These are phyloP conservation scores for Acrobasis consociella DNA, from an alignment of 2,888 invertebrate genomes.

Conservation along the genomic window DNA sequence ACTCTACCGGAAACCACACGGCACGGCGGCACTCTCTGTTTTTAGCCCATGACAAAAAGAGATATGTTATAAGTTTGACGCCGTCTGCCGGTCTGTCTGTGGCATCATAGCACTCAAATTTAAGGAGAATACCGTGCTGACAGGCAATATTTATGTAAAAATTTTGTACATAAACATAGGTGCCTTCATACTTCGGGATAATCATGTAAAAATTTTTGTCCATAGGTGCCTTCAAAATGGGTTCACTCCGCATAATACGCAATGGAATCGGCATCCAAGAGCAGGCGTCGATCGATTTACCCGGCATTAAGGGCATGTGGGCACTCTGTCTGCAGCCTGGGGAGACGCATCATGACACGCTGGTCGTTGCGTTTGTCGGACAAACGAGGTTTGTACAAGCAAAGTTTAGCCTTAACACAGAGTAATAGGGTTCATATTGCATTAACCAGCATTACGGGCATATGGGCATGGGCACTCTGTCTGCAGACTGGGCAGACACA, in stretches of 20 bases:
- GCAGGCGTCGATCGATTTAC: slow-evolving; percentile 97
- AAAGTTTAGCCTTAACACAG: not conserved
- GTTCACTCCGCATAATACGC: slow-evolving; percentile 97
- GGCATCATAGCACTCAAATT: too few species aligned
- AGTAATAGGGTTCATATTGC: not conserved
- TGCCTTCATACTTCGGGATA: too few species aligned
- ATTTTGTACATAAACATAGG: too few species aligned
- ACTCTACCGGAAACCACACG: too few species aligned
- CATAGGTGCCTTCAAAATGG: slow-evolving; percentile 95
- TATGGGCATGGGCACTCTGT: too few species aligned
- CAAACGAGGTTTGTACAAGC: slow-evolving; percentile 87
- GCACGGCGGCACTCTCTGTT: too few species aligned
- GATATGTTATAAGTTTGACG: too few species aligned
- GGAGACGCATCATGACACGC: slow-evolving; percentile 93
- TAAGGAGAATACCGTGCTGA: too few species aligned
- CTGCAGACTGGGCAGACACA: slow-evolving; percentile 82
- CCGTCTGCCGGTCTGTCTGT: too few species aligned
- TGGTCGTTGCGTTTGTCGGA: slow-evolving; percentile 98
- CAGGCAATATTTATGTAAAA: too few species aligned
- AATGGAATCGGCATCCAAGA: slow-evolving; percentile 99
- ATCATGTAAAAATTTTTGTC: too few species aligned
- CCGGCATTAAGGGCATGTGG: slow-evolving; percentile 99
- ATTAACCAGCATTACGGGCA: not conserved
- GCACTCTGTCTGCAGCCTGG: slow-evolving; percentile 85
- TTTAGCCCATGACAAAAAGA: too few species aligned